Base-by-base conservation (phyloP, 2,888 invertebrate genomes). In the Branchinecta sandiegonensis region DNA sequence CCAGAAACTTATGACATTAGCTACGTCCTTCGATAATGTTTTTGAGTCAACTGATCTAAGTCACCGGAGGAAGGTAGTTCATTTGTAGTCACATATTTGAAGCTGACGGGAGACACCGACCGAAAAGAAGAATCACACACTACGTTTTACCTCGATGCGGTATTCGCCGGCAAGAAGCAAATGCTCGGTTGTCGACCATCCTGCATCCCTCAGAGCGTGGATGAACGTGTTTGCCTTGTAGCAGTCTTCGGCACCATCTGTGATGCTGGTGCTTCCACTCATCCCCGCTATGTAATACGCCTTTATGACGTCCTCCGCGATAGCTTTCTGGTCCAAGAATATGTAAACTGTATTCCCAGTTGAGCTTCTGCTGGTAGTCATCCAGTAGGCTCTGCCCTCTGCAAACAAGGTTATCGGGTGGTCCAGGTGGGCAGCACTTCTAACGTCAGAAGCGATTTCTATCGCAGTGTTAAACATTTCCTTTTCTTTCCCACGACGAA, bases 401-500 rank as follows among this genome's bases (percentile, higher is more conserved):
- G 37, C 6, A 6, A 37, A 37, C 6, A 37, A 37, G 37, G 37
- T 5, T 37, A 37, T 5, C 37, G 37, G 37, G 37, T 37, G 37
- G 37, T 56, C 23, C 9, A 56, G 23, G 63, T 56, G 23, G n/a
- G 14, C 9, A 56, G n/a, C n/a, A n/a, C 23, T 56, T 11, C 12
- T 56, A 56, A 56, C 63, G 8, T n/a, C n/a, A 56, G 63, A 11
- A 10, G 63, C 63, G 63, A 56, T 10, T 17, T 17, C 23, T 56
- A 56, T 56, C n/a, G n/a, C 63, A 17, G n/a, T 56, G 10, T 23
- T 9, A 17, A 56, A 68, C 48, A 66, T 65, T 65, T 37, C 73
- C 71, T 72, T 75, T 79, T 80, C 77, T 73, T 74, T 74, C 66
- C 77, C 72, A 67, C 83, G 83, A 73, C 78, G 77, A 66, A 84